Base-by-base conservation (phyloP, 2,888 invertebrate genomes). In the Drosophila pegasa region DNA sequence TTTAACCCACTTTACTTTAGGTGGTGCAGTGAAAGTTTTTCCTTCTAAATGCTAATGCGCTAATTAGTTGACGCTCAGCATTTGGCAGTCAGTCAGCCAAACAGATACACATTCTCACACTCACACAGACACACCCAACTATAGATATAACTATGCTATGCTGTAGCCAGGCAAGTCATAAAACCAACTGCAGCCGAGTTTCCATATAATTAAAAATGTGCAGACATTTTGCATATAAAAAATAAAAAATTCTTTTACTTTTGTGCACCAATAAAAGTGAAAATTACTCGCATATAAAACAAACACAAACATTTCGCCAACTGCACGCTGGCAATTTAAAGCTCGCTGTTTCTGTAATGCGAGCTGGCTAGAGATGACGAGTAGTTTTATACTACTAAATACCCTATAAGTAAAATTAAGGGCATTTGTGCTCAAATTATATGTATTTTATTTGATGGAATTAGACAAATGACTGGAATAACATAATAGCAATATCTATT, bases 151-250 rank as follows among this genome's bases (percentile, higher is more conserved):
- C 8, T 45, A 45, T 45, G 10, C 27, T 45, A 45, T 45, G 10
- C 27, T 27, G 14, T 50, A 35, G 22, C 40, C 40, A 47, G 57
- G 47, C 54, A 61, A 63, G 48, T 61, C 73, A 55, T 73, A 60
- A 67, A 67, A 63, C 47, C 41, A 72, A 62, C 37, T 16, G 47
- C 59, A 48, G 25, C 22, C 16, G 22, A 67, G 54, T 58, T 52
- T 48, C 25, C 37, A 71, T 70, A 79, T 76, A 67, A 79, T 88
- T 86, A 63, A 69, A 88, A 88, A 79, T 82, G 79, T 65, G 62
- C 88, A 83, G 83, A 82, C 88, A 62, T 29, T 33, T 50, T 4
- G 50, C 47, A 63, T 84, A 78, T 63, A 69, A 60, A 72, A 66
- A 40, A 16, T 50, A 50, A 60, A 64, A 74, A 27, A 18, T 70